Evolutionary conservation across 2,888 invertebrate genomes (phyloP).

Genomic region (Drosophila yooni): DNA sequence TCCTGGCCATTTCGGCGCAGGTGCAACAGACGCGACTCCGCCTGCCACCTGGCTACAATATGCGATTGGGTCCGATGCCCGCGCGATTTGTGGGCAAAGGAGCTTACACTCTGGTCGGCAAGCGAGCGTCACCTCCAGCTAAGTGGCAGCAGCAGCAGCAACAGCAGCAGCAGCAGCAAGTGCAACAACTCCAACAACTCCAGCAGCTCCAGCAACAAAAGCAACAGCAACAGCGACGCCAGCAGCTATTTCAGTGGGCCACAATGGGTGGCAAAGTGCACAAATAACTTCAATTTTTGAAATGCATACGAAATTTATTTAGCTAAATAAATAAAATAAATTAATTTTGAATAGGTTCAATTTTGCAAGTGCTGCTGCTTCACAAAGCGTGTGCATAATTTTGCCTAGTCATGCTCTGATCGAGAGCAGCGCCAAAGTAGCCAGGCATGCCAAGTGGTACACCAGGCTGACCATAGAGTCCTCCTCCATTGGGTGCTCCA

Average conservation of each 20-base stretch:
- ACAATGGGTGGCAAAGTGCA: slow-evolving; percentile 49
- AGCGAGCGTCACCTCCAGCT: slow-evolving; percentile 30
- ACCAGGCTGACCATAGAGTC: slow-evolving; percentile 39
- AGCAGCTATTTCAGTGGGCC: slow-evolving; percentile 50
- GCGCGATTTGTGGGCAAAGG: slow-evolving; percentile 58
- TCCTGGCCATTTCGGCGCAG: slow-evolving; percentile 15
- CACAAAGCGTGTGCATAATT: slow-evolving; percentile 52
- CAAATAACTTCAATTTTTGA: slow-evolving; percentile 12
- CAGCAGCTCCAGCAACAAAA: slow-evolving; percentile 13
- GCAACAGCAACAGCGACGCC: slow-evolving; percentile 33
- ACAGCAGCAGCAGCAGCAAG: slow-evolving; percentile 17
- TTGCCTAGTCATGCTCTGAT: slow-evolving; percentile 46
- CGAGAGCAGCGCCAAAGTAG: slow-evolving; percentile 33
- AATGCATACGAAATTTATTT: slow-evolving; percentile 48
- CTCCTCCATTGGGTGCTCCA: slow-evolving; percentile 21
- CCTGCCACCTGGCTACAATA: slow-evolving; percentile 45
- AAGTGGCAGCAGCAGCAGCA: slow-evolving; percentile 37
- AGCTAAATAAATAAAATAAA: slow-evolving; percentile 75
- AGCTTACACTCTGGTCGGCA: slow-evolving; percentile 52
- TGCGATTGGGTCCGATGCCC: slow-evolving; percentile 40
- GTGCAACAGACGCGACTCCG: slow-evolving; percentile 41
- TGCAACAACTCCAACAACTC: slow-evolving; percentile 14
- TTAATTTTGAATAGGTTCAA: slow-evolving; percentile 28
- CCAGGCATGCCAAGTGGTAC: slow-evolving; percentile 21
- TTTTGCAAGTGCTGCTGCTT: neutral